These are phyloP conservation scores for Asarcornis scutulata DNA, from an alignment of 2,113 vertebrate species.

Conservation along the genomic window DNA sequence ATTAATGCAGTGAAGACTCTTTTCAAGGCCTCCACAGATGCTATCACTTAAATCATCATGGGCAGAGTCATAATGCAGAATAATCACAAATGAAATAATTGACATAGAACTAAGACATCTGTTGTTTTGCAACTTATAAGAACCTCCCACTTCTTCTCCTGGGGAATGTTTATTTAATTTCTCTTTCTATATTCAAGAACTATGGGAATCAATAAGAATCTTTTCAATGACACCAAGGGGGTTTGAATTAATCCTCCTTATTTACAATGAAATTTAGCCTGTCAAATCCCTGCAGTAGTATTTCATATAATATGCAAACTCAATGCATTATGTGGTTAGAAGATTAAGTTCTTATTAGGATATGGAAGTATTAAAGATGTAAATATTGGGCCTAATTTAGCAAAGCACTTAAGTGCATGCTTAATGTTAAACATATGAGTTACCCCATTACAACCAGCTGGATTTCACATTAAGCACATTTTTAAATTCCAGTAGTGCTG, in stretches of 20 bases:
- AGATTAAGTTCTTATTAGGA: neutral
- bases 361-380: neutral
- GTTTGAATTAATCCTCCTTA: constrained; percentile 20
- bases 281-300: neutral
- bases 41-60: neutral
- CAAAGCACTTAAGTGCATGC: neutral
- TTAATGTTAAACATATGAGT: neutral
- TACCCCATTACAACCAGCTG: neutral
- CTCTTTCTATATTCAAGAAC: neutral
- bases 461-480: neutral
- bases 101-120: neutral
- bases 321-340: neutral
- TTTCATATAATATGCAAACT: neutral
- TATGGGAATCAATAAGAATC: neutral
- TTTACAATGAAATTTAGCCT: neutral
- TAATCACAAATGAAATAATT: neutral
- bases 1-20: neutral
- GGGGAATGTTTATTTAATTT: neutral
- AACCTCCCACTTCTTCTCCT: neutral
- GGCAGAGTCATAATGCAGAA: neutral
- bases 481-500: neutral
- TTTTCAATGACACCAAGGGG: neutral
- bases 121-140: neutral
- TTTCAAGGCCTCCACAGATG: neutral
- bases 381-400: neutral